phyloP scores from a whole-genome alignment of 2,888 invertebrate species.

The Oscheius sp. region DNA sequence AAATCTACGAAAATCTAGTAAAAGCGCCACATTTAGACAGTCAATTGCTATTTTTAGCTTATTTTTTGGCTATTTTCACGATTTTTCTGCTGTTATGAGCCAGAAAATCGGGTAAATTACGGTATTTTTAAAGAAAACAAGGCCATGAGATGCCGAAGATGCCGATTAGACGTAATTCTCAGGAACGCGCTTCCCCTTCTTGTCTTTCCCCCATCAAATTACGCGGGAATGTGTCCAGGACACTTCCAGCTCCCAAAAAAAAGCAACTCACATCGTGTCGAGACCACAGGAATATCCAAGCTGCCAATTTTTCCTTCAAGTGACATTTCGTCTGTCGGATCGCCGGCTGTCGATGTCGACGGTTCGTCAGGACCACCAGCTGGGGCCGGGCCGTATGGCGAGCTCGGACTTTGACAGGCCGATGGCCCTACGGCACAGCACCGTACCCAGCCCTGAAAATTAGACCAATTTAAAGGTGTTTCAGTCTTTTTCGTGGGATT shows the following conservation, averaged over 20 bases:
- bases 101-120: not conserved
- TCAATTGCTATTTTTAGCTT: too few species aligned
- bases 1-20: too few species aligned
- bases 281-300: conserved; percentile 10
- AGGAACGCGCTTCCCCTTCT: not conserved
- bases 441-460: conserved; percentile 34
- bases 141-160: conserved; percentile 1
- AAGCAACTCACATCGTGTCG: conserved; percentile 15
- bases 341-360: not conserved
- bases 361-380: not conserved
- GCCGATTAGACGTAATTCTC: conserved; percentile 7
- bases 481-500: too few species aligned
- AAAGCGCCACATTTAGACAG: too few species aligned
- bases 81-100: not conserved
- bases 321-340: conserved; percentile 1
- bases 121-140: not conserved
- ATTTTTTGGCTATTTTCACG: not conserved
- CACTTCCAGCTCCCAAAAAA: not conserved
- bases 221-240: not conserved
- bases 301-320: conserved; percentile 2
- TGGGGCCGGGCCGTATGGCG: conserved; percentile 31
- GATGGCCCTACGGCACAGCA: conserved; percentile 32
- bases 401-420: conserved; percentile 25
- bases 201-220: conserved; percentile 8
- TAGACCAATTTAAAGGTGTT: not conserved